Evolutionary conservation across 1,140 invertebrate genomes (phyloP), one percentile per base, ranked within the genome.

Genomic region (Meloidogyne hapla): DNA sequence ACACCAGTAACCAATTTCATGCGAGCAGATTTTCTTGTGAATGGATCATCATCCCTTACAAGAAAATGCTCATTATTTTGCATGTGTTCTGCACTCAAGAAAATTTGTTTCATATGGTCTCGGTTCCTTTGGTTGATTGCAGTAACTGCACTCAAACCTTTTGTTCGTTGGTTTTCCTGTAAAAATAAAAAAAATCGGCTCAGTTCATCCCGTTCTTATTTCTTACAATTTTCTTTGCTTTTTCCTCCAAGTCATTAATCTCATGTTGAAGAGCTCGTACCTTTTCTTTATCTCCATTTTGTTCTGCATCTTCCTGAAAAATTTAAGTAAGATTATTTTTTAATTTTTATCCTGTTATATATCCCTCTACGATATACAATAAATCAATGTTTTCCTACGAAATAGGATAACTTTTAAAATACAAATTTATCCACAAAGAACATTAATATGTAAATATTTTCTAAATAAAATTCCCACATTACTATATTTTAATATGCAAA

Each of bases 61-160:
- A 8, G 48, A 56, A 56, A 56, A 56, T 56, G 48, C 18, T 56
- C 48, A 21, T 56, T 56, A 21, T 56, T 56, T 56, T 56, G 48
- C 48, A 56, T 56, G n/a, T 56, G 48, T 33, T 72, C 68, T 25
- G 71, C 40, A 23, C 69, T 71, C 18, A 82, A 64, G 66, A 84
- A 84, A 6, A 33, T 71, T 42, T 76, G 72, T 56, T 80, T 84
- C 79, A 84, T 81, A 33, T 83, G 81, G 25, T 81, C 74, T 25
- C 82, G 42, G 21, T 83, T 85, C 21, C 80, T 67, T 23, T 84
- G 81, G 48, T 82, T 82, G 15, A 82, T 82, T 21, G n/a, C 74
- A 38, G 74, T 68, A 9, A 82, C 69, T 6, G 45, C 81, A 26
- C 71, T 66, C 2, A 84, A 64, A 28, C 69, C 68, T 21, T 75